Base-by-base conservation (phyloP, 2,797 vertebrate species). In the Chaunax sp. region DNA sequence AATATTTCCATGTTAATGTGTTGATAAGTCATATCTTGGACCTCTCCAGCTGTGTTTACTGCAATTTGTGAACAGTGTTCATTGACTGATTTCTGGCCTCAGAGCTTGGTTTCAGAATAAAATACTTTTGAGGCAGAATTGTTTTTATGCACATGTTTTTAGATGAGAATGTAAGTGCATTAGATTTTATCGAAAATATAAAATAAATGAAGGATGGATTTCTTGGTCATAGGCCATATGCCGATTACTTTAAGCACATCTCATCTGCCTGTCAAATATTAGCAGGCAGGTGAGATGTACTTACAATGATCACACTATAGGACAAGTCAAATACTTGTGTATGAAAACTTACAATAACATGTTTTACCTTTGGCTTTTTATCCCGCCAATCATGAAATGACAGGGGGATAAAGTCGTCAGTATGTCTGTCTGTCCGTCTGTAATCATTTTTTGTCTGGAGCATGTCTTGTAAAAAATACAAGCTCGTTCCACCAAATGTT, bases 1-100 rank as follows among this genome's bases (percentile, higher is more conserved):
- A 25, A 50, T 41, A 28, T 58, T 64, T 64, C 49, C 3, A 35
- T 50, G 37, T 66, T 75, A 78, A 77, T 64, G 49, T 74, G 49
- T 54, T 22, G 43, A 59, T 43, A 67, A 69, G 61, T 71, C 65
- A 64, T 67, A 55, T 66, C 37, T 20, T 49, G 51, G 20, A 46
- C 51, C 50, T 64, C 63, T 61, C 68, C 75, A 72, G 69, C 30
- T 0, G 54, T 59, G 59, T 77, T 78, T 58, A 61, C 38, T 62
- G 47, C 68, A 62, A 35, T 30, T 28, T 61, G 30, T 72, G 45
- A 77, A 35, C 52, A 70, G 25, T 72, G 56, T 72, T 78, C 40
- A 56, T 73, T 40, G 64, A 49, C 51, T 23, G 18, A 6, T 30
- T 50, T 64, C 69, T 65, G 46, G 33, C 56, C 52, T 52, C 60